A percentile compares a stretch with the other conserved stretches of the same genome.
Conservation (phyloP, 2,888 invertebrate species). For the Dysmachus trigonus region DNA sequence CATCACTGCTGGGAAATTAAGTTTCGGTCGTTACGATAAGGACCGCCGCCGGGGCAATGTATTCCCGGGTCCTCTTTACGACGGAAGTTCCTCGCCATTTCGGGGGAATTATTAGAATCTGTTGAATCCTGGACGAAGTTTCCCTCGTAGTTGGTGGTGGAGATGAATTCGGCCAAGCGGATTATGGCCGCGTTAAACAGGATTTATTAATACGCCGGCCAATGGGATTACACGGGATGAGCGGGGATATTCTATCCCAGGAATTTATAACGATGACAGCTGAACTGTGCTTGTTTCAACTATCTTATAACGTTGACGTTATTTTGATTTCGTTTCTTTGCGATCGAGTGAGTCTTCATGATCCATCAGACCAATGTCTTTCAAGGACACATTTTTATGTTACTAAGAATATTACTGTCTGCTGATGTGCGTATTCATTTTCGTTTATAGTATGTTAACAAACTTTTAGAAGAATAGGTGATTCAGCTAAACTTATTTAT, state of each 20-base stretch:
- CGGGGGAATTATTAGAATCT: conserved; percentile 34
- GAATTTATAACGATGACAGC: not conserved
- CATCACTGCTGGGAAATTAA: conserved; percentile 10
- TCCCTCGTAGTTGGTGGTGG: not conserved
- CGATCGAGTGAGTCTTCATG: too few relatives aligned
- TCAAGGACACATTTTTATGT: too few relatives aligned
- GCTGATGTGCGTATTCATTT: too few relatives aligned
- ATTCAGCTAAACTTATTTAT: too few relatives aligned
- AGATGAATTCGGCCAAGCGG: not conserved
- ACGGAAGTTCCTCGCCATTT: conserved; percentile 14
- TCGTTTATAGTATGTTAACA: too few relatives aligned
- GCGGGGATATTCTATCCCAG: not conserved
- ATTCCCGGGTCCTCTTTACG: conserved; percentile 6
- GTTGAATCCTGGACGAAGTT: conserved; percentile 21
- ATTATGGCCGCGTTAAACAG: not conserved
- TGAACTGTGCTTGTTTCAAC: not conserved
- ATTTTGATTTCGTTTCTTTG: not conserved
- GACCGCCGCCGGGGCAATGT: not conserved
- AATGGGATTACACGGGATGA: not conserved
- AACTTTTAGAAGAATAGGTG: too few relatives aligned
- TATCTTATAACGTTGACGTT: not conserved
- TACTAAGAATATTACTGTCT: too few relatives aligned
- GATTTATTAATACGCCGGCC: not conserved
- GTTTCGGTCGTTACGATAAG: conserved; percentile 10
- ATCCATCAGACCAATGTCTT: too few relatives aligned